A percentile compares a stretch with the other conserved stretches of the same genome.
Conservation (phyloP, 2,113 vertebrate species). For the Dicerorhinus sumatrensis region DNA sequence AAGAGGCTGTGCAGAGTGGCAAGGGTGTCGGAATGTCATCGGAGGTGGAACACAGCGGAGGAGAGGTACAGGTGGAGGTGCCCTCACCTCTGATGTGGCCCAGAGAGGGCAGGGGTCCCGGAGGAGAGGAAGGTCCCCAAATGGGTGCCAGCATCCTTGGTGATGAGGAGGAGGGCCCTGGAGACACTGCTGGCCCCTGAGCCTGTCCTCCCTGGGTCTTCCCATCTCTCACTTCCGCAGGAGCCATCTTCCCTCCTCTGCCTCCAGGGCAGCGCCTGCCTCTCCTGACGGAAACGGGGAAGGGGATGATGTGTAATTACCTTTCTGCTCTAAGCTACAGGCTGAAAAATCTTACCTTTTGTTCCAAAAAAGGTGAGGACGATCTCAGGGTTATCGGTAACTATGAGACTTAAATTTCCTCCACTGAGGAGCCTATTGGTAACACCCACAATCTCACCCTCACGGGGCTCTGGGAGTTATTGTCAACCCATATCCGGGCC, state of each 20-base stretch:
- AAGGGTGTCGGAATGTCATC: fast-evolving
- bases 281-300: not conserved
- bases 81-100: fast-evolving
- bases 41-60: fast-evolving
- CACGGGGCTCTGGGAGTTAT: not conserved
- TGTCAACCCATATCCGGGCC: too few species aligned
- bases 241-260: not conserved
- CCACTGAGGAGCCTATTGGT: not conserved
- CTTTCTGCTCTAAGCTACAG: not conserved
- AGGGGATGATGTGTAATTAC: not conserved
- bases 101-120: not conserved
- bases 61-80: not conserved
- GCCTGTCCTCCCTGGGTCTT: not conserved
- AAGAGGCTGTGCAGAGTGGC: fast-evolving
- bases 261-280: not conserved
- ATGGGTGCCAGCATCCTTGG: too few species aligned
- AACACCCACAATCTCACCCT: too few species aligned
- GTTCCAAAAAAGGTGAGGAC: fast-evolving
- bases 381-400: not conserved
- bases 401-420: not conserved
- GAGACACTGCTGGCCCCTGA: not conserved
- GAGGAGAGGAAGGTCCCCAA: not conserved
- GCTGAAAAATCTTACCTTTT: not conserved
- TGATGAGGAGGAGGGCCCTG: not conserved
- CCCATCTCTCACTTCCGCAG: not conserved